Conservation (phyloP, 2,888 invertebrate genomes). For the Laothoe populi region DNA sequence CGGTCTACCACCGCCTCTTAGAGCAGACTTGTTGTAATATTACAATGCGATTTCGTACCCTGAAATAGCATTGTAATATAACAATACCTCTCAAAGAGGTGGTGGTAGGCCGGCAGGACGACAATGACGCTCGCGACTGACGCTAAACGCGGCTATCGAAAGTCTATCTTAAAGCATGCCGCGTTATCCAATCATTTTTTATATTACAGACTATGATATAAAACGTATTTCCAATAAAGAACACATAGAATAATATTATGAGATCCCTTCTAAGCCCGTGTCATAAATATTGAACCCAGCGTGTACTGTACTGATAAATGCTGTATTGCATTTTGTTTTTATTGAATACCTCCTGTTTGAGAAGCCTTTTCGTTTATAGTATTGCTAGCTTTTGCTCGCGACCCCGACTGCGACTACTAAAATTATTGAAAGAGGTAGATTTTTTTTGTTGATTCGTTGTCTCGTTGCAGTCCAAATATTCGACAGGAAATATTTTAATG, state of each 20-base stretch:
- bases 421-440: too few species aligned
- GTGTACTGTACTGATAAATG: conserved; percentile 15
- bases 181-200: background rate
- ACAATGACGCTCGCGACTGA: too few species aligned
- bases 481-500: too few species aligned
- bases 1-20: too few species aligned
- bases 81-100: too few species aligned
- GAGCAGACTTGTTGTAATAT: too few species aligned
- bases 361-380: background rate
- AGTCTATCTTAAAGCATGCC: background rate
- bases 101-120: too few species aligned
- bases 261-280: conserved; percentile 4
- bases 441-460: too few species aligned
- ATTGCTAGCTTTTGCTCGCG: background rate
- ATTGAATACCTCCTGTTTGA: background rate
- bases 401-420: background rate
- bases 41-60: too few species aligned
- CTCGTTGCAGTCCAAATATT: too few species aligned
- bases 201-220: background rate
- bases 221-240: conserved; percentile 9
- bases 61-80: too few species aligned
- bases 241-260: background rate
- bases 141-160: background rate
- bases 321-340: conserved; percentile 12
- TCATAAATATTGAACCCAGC: conserved; percentile 21